A percentile compares a stretch with the other conserved stretches of the same genome.
These are phyloP conservation scores for Rhodinocichla rosea DNA, from an alignment of 2,113 vertebrate genomes.

Conservation along the genomic window DNA sequence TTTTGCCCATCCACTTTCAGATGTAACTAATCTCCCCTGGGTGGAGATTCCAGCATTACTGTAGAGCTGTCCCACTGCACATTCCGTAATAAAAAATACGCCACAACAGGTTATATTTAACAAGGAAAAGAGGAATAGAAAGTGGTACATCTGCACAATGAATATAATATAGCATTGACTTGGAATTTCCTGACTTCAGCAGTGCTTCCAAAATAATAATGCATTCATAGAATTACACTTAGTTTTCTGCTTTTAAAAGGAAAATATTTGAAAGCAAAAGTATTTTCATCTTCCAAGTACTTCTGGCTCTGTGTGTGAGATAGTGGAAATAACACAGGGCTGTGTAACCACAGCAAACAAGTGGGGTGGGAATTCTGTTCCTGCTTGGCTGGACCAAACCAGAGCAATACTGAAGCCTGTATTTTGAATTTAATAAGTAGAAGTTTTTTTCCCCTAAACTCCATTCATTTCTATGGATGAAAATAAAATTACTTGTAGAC, in stretches of 20 bases:
- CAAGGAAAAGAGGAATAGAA: slow-evolving; percentile 43
- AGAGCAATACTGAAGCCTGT: not conserved
- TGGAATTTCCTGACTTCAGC: slow-evolving; percentile 63
- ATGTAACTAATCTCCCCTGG: not conserved
- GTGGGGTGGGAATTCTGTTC: slow-evolving; percentile 30
- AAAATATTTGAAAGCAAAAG: slow-evolving; percentile 61
- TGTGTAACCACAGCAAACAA: slow-evolving; percentile 61
- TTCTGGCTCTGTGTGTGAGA: slow-evolving; percentile 54
- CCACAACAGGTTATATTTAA: slow-evolving; percentile 43
- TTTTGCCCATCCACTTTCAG: not conserved
- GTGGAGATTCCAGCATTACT: not conserved
- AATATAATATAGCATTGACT: slow-evolving; percentile 45
- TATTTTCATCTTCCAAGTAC: slow-evolving; percentile 55
- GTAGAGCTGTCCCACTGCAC: not conserved
- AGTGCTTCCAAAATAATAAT: slow-evolving; percentile 39
- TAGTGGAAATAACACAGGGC: slow-evolving; percentile 40
- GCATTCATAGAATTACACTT: slow-evolving; percentile 44
- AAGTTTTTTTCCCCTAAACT: not conserved
- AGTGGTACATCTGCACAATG: slow-evolving; percentile 52
- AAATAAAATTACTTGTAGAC: not conserved
- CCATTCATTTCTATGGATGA: slow-evolving; percentile 6
- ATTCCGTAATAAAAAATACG: not conserved
- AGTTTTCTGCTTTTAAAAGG: slow-evolving; percentile 45
- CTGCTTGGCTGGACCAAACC: not conserved
- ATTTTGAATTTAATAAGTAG: not conserved